Evolutionary conservation across 2,797 vertebrate species (phyloP), one percentile per base, ranked within the genome.

Genomic region (Falco novaeseelandiae): DNA sequence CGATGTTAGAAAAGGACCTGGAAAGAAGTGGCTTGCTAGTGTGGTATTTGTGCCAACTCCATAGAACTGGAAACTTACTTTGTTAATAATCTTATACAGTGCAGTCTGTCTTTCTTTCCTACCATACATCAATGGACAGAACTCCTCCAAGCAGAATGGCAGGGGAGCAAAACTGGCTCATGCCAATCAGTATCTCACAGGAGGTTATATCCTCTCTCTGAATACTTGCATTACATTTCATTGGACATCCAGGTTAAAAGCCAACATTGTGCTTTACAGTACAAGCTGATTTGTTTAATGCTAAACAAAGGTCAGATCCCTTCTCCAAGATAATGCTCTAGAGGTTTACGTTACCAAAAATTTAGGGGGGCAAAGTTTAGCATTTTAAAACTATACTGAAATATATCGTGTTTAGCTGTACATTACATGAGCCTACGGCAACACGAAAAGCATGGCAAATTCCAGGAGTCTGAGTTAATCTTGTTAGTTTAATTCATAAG

Each of bases 381-480:
- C 3, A 5, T 67, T 73, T 73, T 38, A 38, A 62, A 90, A 30
- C 11, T 27, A 10, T 20, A 34, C 10, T 55, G 38, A 67, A 94
- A 27, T 20, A 36, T 42, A 25, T 15, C 4, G 6, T 38, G 6
- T 73, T 89, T 73, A 22, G 8, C 9, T 32, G 16, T 49, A 62
- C 4, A 8, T 63, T 51, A 55, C 18, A 81, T n/a, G 42, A 77
- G 59, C 21, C 44, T 46, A 12, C 16, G 25, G 17, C 10, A 89
- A 78, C 3, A 38, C 2, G 1, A 1, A 81, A 87, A 71, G 3
- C 0, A 5, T 2, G 7, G 7, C 2, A 58, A 34, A 74, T 78
- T 72, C 71, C 55, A 46, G 10, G 19, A 83, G 4, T 46, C 23
- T 65, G 49, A 90, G 32, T 11, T 69, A 61, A 70, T 63, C 20